These are phyloP conservation scores for Drosophila bocqueti DNA, from an alignment of 1,140 invertebrate genomes.

Conservation along the genomic window DNA sequence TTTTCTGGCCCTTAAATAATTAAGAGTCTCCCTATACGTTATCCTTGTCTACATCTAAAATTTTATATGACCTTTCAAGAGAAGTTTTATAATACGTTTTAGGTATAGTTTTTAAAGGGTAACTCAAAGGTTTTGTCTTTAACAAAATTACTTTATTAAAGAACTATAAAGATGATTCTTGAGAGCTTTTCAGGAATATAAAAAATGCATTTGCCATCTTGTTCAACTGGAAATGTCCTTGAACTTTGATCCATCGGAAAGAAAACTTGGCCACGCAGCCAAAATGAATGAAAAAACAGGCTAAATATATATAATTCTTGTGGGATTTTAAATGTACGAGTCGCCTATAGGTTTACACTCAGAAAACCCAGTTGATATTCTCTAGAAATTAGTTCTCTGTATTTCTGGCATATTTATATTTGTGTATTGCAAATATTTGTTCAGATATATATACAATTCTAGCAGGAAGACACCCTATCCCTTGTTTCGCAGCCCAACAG, in stretches of 20 bases:
- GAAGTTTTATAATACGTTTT: neutral
- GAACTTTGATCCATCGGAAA: constrained; percentile 30
- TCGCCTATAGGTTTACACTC: constrained; percentile 8
- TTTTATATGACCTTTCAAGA: neutral
- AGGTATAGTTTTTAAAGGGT: neutral
- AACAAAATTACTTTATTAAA: too few relatives aligned
- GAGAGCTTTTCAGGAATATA: too few relatives aligned
- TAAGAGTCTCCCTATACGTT: neutral
- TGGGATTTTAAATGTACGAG: neutral
- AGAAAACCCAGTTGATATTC: neutral
- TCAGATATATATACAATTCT: constrained; percentile 3
- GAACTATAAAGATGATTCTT: too few relatives aligned
- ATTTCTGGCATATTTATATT: constrained; percentile 6
- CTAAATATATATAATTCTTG: constrained; percentile 10
- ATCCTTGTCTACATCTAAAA: neutral
- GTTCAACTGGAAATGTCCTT: constrained; percentile 43
- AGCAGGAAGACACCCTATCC: constrained; percentile 5
- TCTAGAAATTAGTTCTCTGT: neutral
- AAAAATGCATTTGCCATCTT: constrained; percentile 1
- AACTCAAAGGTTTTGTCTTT: too few relatives aligned
- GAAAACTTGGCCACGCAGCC: constrained; percentile 46
- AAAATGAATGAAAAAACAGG: constrained; percentile 9
- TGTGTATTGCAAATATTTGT: constrained; percentile 16
- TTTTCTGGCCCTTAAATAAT: constrained; percentile 15
- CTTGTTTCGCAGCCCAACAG: constrained; percentile 27